Conservation (phyloP, 2,888 invertebrate species). For the Resseliella maxima region DNA sequence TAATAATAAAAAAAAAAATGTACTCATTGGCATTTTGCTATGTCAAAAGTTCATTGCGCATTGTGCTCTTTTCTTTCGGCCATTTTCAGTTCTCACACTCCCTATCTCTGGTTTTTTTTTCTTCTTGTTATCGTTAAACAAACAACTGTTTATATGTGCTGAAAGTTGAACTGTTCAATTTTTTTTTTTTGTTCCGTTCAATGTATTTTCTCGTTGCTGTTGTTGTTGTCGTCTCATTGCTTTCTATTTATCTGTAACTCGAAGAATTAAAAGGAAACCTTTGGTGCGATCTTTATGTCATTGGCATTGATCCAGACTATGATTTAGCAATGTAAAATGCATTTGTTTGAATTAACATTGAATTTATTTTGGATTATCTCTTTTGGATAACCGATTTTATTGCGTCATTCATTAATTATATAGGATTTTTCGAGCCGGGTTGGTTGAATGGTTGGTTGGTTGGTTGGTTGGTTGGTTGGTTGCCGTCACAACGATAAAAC, state of each 20-base stretch:
- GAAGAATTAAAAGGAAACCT: not conserved
- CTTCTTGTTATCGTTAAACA: not conserved
- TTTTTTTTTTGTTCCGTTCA: not conserved
- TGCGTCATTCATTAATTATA: slow-evolving; percentile 50
- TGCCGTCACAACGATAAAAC: not conserved
- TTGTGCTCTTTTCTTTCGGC: not conserved
- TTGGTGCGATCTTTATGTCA: not conserved
- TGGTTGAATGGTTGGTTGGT: not conserved
- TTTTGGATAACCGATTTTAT: slow-evolving; percentile 21
- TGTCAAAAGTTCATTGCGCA: slow-evolving; percentile 49
- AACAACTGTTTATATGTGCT: slow-evolving; percentile 22
- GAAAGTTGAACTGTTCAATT: not conserved
- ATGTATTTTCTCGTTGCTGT: no score
- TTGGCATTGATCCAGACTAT: slow-evolving; percentile 21
- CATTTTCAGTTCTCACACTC: not conserved
- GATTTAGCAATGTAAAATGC: not conserved
- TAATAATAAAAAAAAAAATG: not conserved
- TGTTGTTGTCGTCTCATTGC: not conserved
- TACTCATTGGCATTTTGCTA: slow-evolving; percentile 21
- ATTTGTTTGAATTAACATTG: slow-evolving; percentile 9
- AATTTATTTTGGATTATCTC: slow-evolving; percentile 16
- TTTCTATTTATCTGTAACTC: no score
- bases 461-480: not conserved
- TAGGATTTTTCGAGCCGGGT: not conserved
- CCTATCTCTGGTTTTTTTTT: not conserved